Base-by-base conservation (phyloP, 2,113 vertebrate genomes). In the Bothrops jararaca region DNA sequence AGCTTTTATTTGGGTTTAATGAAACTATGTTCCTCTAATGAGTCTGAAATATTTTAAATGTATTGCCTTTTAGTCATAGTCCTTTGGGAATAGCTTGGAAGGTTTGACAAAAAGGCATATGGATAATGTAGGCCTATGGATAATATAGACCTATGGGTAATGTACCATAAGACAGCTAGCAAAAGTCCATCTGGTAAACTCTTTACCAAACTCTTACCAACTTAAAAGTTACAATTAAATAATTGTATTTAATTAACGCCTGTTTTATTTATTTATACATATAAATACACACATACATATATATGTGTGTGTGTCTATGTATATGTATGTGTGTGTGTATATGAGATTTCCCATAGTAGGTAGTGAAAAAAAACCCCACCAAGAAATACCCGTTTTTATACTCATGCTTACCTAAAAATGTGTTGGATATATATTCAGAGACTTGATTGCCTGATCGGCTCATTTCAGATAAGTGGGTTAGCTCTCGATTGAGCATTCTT, bases 381-480 rank as follows among this genome's bases (percentile, higher is more conserved):
- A 74, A 90, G 85, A 85, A 34, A 86, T 54, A 3, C 29, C 45
- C 91, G 45, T 0, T 91, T 34, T 23, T 3, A 69, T 50, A 20
- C 52, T 1, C 34, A 8, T 45, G 95, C 99, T 99, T 97, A 99
- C 99, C 99, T 97, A 99, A 98, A 97, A 99, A 99, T 42, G 99
- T 99, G 97, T 97, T 99, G 85, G 99, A 99, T 96, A 99, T 99
- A 96, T 98, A 99, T 97, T 99, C 99, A 2, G 99, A 99, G 95
- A 99, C 99, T 96, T 99, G 99, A 96, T 99, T 99, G 96, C 99
- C 99, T 93, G 99, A 99, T 54, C 99, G 98, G 97, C 99, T 99
- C 99, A 99, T 99, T 98, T 99, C 99, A 89, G 99, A 99, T 60
- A 99, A 98, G 95, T 99, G 99, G 92, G 98, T 99, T 91, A 99